Evolutionary conservation across 2,888 invertebrate genomes (phyloP).

Genomic region (Lasioglossum leucozonium): DNA sequence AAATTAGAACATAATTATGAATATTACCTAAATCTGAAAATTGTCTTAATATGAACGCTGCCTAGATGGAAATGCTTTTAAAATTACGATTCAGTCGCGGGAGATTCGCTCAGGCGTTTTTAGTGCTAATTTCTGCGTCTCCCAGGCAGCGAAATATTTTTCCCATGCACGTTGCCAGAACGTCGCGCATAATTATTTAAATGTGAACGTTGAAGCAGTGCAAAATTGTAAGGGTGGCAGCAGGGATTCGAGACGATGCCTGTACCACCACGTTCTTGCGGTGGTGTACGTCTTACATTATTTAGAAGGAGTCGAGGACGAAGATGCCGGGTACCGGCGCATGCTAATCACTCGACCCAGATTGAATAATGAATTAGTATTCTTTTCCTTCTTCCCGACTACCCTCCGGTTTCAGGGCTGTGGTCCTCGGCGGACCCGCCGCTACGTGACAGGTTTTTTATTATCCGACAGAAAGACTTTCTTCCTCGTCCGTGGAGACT

Average conservation of each 20-base stretch:
- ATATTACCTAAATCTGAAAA: too few species aligned
- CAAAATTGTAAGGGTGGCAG: constrained; percentile 50
- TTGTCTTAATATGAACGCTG: neutral
- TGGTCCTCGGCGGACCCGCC: constrained; percentile 74
- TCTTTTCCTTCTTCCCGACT: constrained; percentile 84
- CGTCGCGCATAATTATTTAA: constrained; percentile 60
- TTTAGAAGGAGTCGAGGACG: constrained; percentile 79
- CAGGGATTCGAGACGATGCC: constrained; percentile 45
- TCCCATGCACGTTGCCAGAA: constrained; percentile 8
- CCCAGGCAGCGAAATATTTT: constrained; percentile 7
- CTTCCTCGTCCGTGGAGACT: constrained; percentile 59
- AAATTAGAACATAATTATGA: neutral
- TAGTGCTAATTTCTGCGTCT: neutral
- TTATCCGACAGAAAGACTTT: constrained; percentile 84
- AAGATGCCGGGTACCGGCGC: constrained; percentile 78
- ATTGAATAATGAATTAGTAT: constrained; percentile 88
- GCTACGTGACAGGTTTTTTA: constrained; percentile 86
- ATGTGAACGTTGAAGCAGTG: constrained; percentile 40
- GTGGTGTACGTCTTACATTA: constrained; percentile 81
- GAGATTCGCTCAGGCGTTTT: neutral
- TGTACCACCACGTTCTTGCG: constrained; percentile 67
- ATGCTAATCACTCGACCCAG: constrained; percentile 87
- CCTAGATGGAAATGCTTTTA: neutral
- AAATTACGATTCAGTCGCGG: neutral
- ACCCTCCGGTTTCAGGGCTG: constrained; percentile 80